Evolutionary conservation across 2,797 vertebrate genomes (phyloP).

Genomic region (Eremophila alpestris): DNA sequence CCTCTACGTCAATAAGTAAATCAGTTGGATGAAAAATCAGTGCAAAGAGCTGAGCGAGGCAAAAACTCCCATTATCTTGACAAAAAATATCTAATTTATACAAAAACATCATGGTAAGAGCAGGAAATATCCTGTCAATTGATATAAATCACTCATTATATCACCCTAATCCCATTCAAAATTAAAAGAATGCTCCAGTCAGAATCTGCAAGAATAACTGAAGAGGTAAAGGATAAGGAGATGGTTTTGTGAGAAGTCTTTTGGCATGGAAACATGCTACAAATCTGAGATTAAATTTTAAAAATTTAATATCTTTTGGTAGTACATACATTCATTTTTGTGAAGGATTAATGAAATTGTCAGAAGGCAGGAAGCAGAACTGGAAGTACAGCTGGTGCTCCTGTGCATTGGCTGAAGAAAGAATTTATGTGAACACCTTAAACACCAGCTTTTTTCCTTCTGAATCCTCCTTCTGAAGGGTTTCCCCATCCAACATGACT

Average conservation of each 20-base stretch:
- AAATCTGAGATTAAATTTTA: not conserved
- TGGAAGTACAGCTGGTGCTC: not conserved
- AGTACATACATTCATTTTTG: not conserved
- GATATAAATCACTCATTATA: not conserved
- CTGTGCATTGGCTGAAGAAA: not conserved
- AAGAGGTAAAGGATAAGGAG: not conserved
- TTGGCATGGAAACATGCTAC: not conserved
- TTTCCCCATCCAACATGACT: not conserved
- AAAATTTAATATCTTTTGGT: not conserved
- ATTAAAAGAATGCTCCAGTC: not conserved
- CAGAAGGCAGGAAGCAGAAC: not conserved
- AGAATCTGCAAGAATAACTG: not conserved
- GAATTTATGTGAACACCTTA: not conserved
- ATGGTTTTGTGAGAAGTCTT: not conserved
- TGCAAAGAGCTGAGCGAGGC: not conserved
- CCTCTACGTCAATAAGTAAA: not conserved
- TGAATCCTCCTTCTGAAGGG: not conserved
- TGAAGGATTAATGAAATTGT: not conserved
- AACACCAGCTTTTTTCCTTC: not conserved
- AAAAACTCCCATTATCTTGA: not conserved
- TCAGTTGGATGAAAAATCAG: not conserved
- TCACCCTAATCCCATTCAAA: conserved; percentile 10
- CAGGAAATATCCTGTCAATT: not conserved
- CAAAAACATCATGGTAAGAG: not conserved
- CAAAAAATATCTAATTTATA: conserved; percentile 1